Evolutionary conservation across 1,140 invertebrate genomes (phyloP).

Genomic region (Bombus terrestris): DNA sequence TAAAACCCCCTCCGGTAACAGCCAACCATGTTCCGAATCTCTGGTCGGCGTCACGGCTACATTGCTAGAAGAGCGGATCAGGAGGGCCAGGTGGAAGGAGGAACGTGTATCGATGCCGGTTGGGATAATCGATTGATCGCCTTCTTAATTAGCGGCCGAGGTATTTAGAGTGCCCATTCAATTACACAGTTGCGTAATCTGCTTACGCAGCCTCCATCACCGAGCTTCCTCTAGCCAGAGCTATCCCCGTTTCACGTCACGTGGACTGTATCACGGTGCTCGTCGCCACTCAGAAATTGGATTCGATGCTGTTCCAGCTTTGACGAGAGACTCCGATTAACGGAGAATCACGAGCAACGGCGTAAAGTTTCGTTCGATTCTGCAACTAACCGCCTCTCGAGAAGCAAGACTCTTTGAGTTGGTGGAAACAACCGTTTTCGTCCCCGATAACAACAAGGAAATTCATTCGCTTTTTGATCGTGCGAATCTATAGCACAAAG

Average conservation of each 20-base stretch:
- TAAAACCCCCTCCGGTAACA: conserved; percentile 51
- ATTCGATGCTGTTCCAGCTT: conserved; percentile 17
- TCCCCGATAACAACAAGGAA: too few species aligned
- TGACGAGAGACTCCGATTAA: conserved; percentile 34
- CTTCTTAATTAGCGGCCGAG: conserved; percentile 73
- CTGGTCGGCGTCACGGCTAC: conserved; percentile 63
- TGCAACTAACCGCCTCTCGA: too few species aligned
- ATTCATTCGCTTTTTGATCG: background rate
- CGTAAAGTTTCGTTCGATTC: background rate
- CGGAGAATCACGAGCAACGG: background rate
- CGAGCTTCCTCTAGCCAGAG: conserved; percentile 1
- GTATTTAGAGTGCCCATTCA: conserved; percentile 72
- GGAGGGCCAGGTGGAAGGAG: conserved; percentile 34
- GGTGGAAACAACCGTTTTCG: too few species aligned
- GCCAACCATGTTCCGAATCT: conserved; percentile 57
- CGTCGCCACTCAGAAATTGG: conserved; percentile 26
- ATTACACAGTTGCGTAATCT: conserved; percentile 76
- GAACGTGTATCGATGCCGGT: conserved; percentile 60
- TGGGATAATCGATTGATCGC: conserved; percentile 76
- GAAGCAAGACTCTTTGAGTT: background rate
- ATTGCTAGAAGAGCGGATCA: conserved; percentile 52
- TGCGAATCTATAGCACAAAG: background rate
- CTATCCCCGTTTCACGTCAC: conserved; percentile 28
- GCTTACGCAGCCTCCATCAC: conserved; percentile 54
- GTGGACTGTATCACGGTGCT: conserved; percentile 9